Base-by-base conservation (phyloP, 2,113 vertebrate species). In the Myiozetetes cayanensis region DNA sequence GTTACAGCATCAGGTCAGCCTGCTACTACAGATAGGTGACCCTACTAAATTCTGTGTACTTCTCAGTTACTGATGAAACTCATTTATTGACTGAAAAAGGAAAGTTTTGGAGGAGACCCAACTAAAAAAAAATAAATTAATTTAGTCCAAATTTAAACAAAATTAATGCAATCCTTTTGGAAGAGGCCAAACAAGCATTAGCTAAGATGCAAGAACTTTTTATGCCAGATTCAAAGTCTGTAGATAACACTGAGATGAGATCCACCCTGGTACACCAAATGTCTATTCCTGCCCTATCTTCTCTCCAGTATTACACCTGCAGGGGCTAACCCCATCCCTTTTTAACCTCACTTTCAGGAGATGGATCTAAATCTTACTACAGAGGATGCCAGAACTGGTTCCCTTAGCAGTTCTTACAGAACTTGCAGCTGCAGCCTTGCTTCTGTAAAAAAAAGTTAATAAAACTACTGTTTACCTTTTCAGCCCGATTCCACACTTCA, bases 401-500 rank as follows among this genome's bases (percentile, higher is more conserved):
- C 27, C 79, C 17, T 20, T 63, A 17, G 50, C 50, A 52, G 50
- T 30, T 66, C 43, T 50, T 56, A 43, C 4, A n/a, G 17, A 46
- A 85, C 28, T 79, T 88, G 9, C 46, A 90, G 30, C 46, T 61
- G 24, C 37, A 90, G 52, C 10, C 39, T 75, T 50, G 27, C 12
- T 68, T 52, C 46, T 16, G n/a, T 5, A n/a, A 41, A n/a, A 44
- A 44, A 33, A 75, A 55, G 4, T 21, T 10, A 44, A 3, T 77
- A 78, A 73, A 84, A 76, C 28, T 27, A 74, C 49, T 28, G 50
- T 79, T 98, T 97, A 99, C 99, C 98, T 99, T 99, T 97, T 99
- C 99, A 63, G 99, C 99, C 91, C 98, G 98, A 95, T 99, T 98
- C 99, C 99, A 99, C 47, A 99, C 96, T 92, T 98, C 98, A 67